Evolutionary conservation across 64 coral and sea anemone genomes (phyloP), one percentile per base, ranked within the genome.

Genomic region (Anthopleura sola): DNA sequence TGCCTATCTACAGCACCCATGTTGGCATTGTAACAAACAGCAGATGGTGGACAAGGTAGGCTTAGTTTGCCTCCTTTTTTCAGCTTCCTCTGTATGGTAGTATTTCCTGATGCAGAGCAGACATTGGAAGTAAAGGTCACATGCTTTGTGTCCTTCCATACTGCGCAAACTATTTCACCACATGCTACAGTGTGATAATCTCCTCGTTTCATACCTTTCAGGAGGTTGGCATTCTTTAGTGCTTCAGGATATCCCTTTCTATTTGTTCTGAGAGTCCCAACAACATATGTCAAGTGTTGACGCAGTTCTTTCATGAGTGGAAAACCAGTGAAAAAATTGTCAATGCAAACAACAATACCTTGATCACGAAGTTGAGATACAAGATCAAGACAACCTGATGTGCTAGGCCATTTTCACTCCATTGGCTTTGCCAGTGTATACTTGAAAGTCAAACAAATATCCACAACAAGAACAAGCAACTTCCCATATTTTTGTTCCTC

Each of bases 101-200:
- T 76, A 10, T 87, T 87, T 48, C 69, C 49, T 50, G 40, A 37
- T 18, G 68, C 44, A 20, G 69, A 86, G 85, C 34, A 14, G 64
- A 53, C 85, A 86, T 86, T 86, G 44, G 66, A 86, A 23, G 18
- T n/a, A 86, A 86, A 86, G 49, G 66, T 74, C 57, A 85, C 83
- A 66, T 85, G 55, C 53, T 85, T 85, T 37, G 28, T 85, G 56
- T 85, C 56, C 53, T 85, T 85, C 58, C 83, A 69, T 68, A 85
- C 83, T 68, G 83, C 1, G 23, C 32, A 85, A 47, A 85, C 17
- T 28, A 84, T 84, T 34, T 55, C 21, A 60, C 82, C 82, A 84
- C 26, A 37, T 9, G 49, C 34, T 18, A 85, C 83, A 85, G 83
- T 68, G 47, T 85, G 83, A 71, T 68, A 85, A 48, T 85, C 60